A percentile compares a stretch with the other conserved stretches of the same genome.
Evolutionary conservation across 1,140 invertebrate genomes (phyloP).

Genomic region (Pseudomyrmex flavicornis): DNA sequence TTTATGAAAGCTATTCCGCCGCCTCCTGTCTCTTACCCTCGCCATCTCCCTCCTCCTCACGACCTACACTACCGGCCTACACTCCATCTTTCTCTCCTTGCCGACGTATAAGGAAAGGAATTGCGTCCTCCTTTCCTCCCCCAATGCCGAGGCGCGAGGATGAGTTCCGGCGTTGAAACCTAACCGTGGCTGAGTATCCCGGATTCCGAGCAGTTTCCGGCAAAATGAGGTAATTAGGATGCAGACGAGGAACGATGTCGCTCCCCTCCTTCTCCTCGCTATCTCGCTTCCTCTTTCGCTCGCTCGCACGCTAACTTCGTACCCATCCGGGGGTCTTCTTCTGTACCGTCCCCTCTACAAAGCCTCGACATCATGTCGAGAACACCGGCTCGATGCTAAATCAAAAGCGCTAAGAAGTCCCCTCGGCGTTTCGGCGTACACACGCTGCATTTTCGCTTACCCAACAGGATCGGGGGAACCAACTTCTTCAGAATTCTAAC

Average conservation of each 20-base stretch:
- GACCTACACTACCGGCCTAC: slow-evolving; percentile 58
- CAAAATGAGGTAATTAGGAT: slow-evolving; percentile 85
- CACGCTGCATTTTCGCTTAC: slow-evolving; percentile 71
- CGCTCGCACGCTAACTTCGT: slow-evolving; percentile 24
- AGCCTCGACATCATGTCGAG: slow-evolving; percentile 59
- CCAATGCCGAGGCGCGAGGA: slow-evolving; percentile 43
- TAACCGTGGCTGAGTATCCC: slow-evolving; percentile 71
- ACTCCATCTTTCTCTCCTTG: slow-evolving; percentile 68
- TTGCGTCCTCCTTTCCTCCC: slow-evolving; percentile 46
- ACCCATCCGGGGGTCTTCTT: background rate
- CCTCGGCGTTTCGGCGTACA: slow-evolving; percentile 76
- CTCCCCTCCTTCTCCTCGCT: slow-evolving; percentile 1
- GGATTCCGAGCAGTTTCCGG: slow-evolving; percentile 81
- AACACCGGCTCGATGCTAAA: slow-evolving; percentile 73
- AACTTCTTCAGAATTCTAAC: slow-evolving; percentile 69
- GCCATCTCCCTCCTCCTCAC: slow-evolving; percentile 5
- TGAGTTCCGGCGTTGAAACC: slow-evolving; percentile 64
- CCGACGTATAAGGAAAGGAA: slow-evolving; percentile 37
- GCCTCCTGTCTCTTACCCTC: slow-evolving; percentile 49
- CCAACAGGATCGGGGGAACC: slow-evolving; percentile 21
- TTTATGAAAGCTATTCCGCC: slow-evolving; percentile 83
- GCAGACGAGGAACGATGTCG: slow-evolving; percentile 78
- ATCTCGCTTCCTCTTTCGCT: background rate
- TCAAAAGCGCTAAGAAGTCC: slow-evolving; percentile 83
- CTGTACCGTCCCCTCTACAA: slow-evolving; percentile 19